Evolutionary conservation across 2,797 vertebrate species (phyloP), one percentile per base, ranked within the genome.

Genomic region (Monodelphis domestica): DNA sequence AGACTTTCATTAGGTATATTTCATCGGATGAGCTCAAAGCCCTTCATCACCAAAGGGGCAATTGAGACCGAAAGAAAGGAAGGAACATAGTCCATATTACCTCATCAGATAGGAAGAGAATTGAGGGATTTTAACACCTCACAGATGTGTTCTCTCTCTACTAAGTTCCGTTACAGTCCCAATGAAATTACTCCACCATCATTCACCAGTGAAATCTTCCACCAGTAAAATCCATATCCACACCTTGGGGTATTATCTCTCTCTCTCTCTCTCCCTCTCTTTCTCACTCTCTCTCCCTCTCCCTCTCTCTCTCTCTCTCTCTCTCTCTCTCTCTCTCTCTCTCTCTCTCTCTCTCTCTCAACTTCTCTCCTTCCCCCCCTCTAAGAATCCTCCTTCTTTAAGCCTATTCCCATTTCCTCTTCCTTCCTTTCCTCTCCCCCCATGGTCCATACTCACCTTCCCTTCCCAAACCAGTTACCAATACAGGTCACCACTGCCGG

Each of bases 381-480:
- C n/a, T n/a, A n/a, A n/a, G n/a, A n/a, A n/a, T n/a, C n/a, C n/a
- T n/a, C n/a, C n/a, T n/a, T n/a, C n/a, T n/a, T n/a, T n/a, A n/a
- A n/a, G n/a, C n/a, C n/a, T n/a, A n/a, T n/a, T n/a, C n/a, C n/a
- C n/a, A n/a, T n/a, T n/a, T n/a, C n/a, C n/a, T n/a, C n/a, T n/a
- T n/a, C n/a, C n/a, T n/a, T n/a, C n/a, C n/a, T n/a, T n/a, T 59
- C 30, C 15, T 38, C n/a, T 6, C 63, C 63, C n/a, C 78, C 24
- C n/a, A n/a, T n/a, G n/a, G 17, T 17, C 63, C 54, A 93, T 52
- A 98, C 99, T 99, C 97, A 99, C 99, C 99, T 99, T 98, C 99
- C 99, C 98, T 99, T 99, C 97, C 99, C 99, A 5, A 99, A 99
- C 99, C 99, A 99, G 98, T 99, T 99, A 51, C 99, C 99, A 0